Conservation (phyloP, 2,888 invertebrate species). For the Toxonevra muliebris region DNA sequence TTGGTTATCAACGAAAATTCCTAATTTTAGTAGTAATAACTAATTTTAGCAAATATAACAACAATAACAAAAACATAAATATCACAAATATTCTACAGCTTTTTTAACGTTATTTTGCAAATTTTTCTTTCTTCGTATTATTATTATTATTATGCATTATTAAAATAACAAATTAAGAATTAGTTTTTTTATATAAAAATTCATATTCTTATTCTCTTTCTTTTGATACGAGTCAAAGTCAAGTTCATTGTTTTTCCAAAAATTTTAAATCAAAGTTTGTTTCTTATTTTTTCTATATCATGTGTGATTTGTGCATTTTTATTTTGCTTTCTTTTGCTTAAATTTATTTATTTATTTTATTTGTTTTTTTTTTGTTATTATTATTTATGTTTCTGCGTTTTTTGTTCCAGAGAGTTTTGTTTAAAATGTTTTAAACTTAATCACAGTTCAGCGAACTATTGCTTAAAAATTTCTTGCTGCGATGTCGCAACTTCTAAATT, state of each 20-base stretch:
- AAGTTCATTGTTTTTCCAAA: no score
- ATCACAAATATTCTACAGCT: no score
- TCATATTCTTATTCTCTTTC: no score
- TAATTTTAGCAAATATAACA: conserved; percentile 10
- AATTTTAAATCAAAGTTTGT: no score
- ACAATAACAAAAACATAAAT: not conserved
- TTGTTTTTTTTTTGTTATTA: not conserved
- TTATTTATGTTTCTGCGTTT: not conserved
- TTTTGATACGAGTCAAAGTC: no score
- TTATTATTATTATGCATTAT: no score
- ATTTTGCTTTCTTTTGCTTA: not conserved
- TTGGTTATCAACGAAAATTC: not conserved
- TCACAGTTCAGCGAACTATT: conserved; percentile 27
- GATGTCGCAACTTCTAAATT: conserved; percentile 22
- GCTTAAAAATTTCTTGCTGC: not conserved
- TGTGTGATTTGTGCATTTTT: conserved; percentile 5
- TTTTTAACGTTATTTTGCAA: no score
- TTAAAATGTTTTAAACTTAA: not conserved
- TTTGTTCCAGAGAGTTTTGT: no score
- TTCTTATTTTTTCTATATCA: not conserved
- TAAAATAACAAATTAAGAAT: no score
- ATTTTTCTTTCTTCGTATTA: no score
- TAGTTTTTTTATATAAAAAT: no score
- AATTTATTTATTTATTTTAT: not conserved
- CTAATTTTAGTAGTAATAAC: conserved; percentile 5